Percentiles rank a stretch among this genome's conserved stretches.
These are phyloP conservation scores for Sisor rabdophorus DNA, from an alignment of 2,113 vertebrate genomes.

Conservation along the genomic window DNA sequence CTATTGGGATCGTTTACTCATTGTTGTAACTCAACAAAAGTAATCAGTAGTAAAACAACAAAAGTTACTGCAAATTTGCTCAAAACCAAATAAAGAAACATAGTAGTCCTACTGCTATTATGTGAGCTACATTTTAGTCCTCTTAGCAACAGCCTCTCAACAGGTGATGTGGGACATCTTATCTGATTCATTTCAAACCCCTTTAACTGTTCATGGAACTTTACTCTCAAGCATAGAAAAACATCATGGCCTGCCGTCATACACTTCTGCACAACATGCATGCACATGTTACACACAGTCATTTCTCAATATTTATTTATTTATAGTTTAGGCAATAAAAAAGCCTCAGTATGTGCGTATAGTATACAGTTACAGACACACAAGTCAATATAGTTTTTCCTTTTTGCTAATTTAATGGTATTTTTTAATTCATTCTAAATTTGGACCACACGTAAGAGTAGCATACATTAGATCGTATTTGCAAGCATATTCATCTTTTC, in stretches of 20 bases:
- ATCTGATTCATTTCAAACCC: conserved; percentile 9
- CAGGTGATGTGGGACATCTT: conserved; percentile 19
- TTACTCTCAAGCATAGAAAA: conserved; percentile 24
- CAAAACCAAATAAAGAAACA: neutral
- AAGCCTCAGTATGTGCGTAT: too few relatives aligned
- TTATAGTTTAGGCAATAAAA: too few relatives aligned
- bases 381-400: neutral
- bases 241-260: neutral
- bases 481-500: neutral
- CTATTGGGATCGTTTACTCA: neutral
- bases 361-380: neutral
- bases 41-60: too few relatives aligned
- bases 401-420: conserved; percentile 1
- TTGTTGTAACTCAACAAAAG: neutral
- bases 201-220: conserved; percentile 24
- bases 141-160: conserved; percentile 26
- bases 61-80: neutral
- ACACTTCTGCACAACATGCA: conserved; percentile 8
- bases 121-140: conserved; percentile 12
- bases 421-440: too few relatives aligned
- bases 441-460: neutral
- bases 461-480: neutral
- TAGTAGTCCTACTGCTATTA: neutral
- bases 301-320: conserved; percentile 11
- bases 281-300: neutral